These are phyloP conservation scores for Montipora capitata DNA, from an alignment of 92 coral and sea anemone genomes.

Conservation along the genomic window DNA sequence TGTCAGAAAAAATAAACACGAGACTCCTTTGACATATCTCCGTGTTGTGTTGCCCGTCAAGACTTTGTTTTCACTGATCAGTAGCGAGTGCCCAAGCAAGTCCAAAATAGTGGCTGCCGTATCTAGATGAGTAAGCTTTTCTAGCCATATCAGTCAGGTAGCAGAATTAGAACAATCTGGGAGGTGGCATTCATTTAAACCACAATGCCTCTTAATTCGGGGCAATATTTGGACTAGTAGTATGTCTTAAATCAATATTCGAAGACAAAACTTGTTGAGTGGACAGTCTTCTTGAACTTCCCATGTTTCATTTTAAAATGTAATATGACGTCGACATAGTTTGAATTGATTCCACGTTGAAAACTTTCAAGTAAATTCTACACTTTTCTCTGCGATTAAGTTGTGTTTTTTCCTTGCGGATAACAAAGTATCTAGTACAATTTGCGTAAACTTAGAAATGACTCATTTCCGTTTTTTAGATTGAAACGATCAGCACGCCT, in stretches of 20 bases:
- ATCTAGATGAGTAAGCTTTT: conserved; percentile 39
- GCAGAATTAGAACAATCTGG: conserved; percentile 60
- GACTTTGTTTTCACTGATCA: neutral
- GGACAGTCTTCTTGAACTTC: conserved; percentile 3
- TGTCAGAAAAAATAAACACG: neutral
- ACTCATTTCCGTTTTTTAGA: conserved; percentile 34
- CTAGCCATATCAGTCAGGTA: conserved; percentile 43
- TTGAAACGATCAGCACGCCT: conserved; percentile 25
- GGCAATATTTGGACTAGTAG: conserved; percentile 44
- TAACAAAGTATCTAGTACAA: neutral
- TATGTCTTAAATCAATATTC: conserved; percentile 31
- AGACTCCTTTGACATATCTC: neutral
- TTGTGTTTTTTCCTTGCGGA: conserved; percentile 4
- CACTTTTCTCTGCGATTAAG: neutral
- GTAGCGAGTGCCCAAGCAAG: conserved; percentile 18
- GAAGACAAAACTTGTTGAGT: neutral
- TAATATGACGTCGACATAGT: conserved; percentile 35
- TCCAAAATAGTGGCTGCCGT: conserved; percentile 37
- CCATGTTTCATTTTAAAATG: conserved; percentile 30
- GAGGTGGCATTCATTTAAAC: conserved; percentile 48
- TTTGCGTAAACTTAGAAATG: conserved; percentile 31
- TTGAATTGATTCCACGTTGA: neutral
- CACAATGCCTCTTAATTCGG: conserved; percentile 56
- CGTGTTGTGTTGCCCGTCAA: neutral
- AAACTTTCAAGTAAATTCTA: neutral